Conservation (phyloP, 2,113 vertebrate species). For the Macaca nemestrina region DNA sequence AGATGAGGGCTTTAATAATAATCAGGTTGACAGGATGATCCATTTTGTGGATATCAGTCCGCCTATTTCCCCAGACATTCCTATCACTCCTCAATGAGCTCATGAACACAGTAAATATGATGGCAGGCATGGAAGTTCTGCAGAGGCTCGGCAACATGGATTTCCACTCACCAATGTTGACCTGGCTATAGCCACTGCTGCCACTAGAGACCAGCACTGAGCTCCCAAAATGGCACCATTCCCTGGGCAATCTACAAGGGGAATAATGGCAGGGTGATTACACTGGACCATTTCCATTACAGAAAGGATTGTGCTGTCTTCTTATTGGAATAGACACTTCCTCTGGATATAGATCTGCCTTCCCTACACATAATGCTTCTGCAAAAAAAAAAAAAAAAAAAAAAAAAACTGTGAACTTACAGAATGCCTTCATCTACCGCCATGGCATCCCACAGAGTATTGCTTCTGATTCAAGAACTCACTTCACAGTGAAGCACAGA, state of each 20-base stretch:
- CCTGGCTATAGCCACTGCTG: not conserved
- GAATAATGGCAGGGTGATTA: not conserved
- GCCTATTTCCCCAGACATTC: not conserved
- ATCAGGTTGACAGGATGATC: not conserved
- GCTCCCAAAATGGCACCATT: not conserved
- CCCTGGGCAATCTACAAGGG: not conserved
- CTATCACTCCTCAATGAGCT: not conserved
- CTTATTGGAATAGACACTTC: not conserved
- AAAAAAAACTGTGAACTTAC: not conserved
- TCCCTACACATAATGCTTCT: not conserved
- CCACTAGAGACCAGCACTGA: not conserved
- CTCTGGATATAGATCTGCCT: not conserved
- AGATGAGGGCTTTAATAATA: not conserved
- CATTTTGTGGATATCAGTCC: not conserved
- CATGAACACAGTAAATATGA: not conserved
- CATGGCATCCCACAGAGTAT: not conserved
- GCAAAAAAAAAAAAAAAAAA: not conserved
- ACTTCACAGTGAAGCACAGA: not conserved
- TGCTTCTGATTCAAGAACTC: constrained; percentile 13
- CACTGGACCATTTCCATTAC: not conserved
- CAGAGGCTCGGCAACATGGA: not conserved
- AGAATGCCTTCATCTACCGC: not conserved
- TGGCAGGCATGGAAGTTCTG: not conserved
- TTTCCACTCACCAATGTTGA: not conserved
- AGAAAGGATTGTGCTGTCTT: not conserved